Base-by-base conservation (phyloP, 2,888 invertebrate genomes). In the Noctua pronuba region DNA sequence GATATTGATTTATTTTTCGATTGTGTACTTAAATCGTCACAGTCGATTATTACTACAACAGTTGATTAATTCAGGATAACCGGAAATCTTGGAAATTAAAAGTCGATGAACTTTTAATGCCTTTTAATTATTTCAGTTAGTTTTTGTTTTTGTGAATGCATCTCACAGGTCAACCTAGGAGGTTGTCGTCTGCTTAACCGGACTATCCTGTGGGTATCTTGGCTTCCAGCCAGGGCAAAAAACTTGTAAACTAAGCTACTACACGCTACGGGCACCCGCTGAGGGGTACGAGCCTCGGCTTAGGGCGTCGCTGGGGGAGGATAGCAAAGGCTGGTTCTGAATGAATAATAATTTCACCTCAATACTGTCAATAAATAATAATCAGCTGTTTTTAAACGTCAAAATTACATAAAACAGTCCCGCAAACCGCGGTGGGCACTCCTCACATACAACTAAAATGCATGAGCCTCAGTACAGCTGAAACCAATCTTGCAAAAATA, bases 1-100 rank as follows among this genome's bases (percentile, higher is more conserved):
- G 24, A 49, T 76, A 62, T 46, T 73, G 62, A 71, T 77, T 73
- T 70, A 68, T 86, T 71, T 84, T 46, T 71, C 35, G 31, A 84
- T 67, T 79, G 35, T 62, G 16, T 55, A 13, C 16, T n/a, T 77
- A 18, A 38, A 52, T 67, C 6, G 21, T 38, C 11, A 24, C 18
- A 24, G n/a, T 58, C 52, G n/a, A 38, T 66, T 55, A 38, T 60
- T 66, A 18, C 52, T 52, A 44, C 10, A 60, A 6, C 28, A 0
- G 5, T 24, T 65, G 44, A n/a, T 35, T 41, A 28, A 58, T 38
- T 65, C 13, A 55, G 1, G 5, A 4, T 8, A 41, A 24, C 5
- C 16, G 5, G 28, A 24, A 44, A 44, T 2, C n/a, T 35, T 77
- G n/a, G 10, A 44, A 52, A 52, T 31, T 24, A 18, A 35, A 52